Evolutionary conservation across 2,888 invertebrate genomes (phyloP).

Genomic region (Ptilodon capucinus): DNA sequence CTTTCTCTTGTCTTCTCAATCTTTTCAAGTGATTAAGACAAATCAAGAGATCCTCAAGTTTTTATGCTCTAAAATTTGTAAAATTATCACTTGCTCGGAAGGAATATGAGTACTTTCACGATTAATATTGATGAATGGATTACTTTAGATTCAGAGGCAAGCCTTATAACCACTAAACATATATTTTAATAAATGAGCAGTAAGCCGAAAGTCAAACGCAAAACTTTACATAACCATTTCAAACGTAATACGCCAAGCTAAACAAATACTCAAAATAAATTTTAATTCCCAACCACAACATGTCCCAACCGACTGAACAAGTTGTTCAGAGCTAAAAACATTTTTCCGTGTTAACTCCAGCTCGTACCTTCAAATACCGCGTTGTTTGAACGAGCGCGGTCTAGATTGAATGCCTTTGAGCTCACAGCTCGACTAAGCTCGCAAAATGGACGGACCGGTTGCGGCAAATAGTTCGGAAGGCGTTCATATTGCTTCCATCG

Average conservation of each 20-base stretch:
- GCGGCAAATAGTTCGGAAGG: conserved; percentile 23
- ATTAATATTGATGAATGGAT: no score
- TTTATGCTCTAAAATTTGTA: no score
- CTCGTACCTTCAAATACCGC: background rate
- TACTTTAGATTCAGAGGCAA: no score
- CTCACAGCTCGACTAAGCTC: conserved; percentile 19
- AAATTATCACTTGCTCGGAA: no score
- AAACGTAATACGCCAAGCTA: background rate
- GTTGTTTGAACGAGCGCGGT: background rate
- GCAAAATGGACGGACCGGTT: conserved; percentile 6
- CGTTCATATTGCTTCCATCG: conserved; percentile 19
- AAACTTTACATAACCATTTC: background rate
- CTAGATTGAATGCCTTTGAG: conserved; percentile 3
- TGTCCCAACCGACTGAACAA: background rate
- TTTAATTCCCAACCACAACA: background rate
- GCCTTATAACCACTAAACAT: no score
- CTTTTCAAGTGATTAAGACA: no score
- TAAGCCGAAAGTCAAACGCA: background rate
- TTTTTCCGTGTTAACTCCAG: background rate
- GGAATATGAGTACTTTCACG: no score
- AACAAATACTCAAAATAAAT: background rate
- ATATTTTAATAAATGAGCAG: no score
- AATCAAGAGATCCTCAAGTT: no score
- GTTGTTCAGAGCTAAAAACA: background rate
- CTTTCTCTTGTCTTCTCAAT: no score